Percentiles rank a stretch among this genome's conserved stretches.
Evolutionary conservation across 2,797 vertebrate species (phyloP).

Genomic region (Pipistrellus nathusii): DNA sequence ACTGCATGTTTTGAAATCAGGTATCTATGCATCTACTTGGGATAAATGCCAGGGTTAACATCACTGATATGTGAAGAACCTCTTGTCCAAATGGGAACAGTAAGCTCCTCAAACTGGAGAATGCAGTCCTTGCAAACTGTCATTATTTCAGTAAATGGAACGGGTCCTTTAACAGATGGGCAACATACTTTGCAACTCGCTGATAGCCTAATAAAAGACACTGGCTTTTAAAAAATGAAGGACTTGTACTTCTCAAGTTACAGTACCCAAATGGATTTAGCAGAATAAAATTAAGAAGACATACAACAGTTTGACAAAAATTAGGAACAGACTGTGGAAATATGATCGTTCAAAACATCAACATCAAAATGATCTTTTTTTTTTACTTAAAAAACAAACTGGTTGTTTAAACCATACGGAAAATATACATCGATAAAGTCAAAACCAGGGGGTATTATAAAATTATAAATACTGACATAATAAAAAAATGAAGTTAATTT

Average conservation of each 20-base stretch:
- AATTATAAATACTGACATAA: constrained; percentile 30
- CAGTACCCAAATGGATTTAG: constrained; percentile 85
- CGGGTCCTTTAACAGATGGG: constrained; percentile 88
- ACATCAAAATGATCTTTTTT: constrained; percentile 74
- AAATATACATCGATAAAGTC: constrained; percentile 61
- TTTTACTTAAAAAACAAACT: constrained; percentile 57
- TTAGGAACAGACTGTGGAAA: constrained; percentile 80
- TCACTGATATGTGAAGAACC: constrained; percentile 84
- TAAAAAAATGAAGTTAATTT: constrained; percentile 10
- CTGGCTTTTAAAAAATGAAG: constrained; percentile 87
- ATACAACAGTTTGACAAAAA: constrained; percentile 84
- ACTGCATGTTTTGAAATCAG: constrained; percentile 84
- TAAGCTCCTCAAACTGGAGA: constrained; percentile 83
- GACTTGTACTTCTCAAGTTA: constrained; percentile 87
- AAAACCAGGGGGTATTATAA: constrained; percentile 54
- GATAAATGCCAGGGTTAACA: constrained; percentile 63
- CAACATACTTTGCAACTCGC: constrained; percentile 85
- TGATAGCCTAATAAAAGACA: constrained; percentile 89
- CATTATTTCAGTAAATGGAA: constrained; percentile 87
- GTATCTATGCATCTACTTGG: constrained; percentile 73
- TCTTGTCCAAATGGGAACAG: constrained; percentile 84
- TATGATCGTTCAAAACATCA: constrained; percentile 79
- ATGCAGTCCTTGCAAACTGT: constrained; percentile 82
- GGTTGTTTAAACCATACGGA: constrained; percentile 67
- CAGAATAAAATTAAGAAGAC: constrained; percentile 86